phyloP scores from a whole-genome alignment of 2,113 vertebrate genomes.

The Hippoglossus stenolepis region DNA sequence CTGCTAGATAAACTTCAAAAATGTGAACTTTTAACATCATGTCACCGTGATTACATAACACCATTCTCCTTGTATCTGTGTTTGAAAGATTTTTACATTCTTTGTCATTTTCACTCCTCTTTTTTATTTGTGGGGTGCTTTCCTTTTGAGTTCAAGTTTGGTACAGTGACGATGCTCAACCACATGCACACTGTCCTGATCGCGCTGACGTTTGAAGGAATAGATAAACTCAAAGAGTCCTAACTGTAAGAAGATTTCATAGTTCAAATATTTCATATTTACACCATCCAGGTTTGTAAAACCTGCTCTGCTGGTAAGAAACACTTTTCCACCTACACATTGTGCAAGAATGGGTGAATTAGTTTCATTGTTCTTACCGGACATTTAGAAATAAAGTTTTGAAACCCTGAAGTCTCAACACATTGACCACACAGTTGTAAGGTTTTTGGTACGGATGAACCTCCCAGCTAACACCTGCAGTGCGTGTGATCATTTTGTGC shows the following conservation, averaged over 20 bases:
- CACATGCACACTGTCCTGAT: neutral
- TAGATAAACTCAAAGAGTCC: neutral
- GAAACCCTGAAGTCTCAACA: neutral
- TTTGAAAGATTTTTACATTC: no score
- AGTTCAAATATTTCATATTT: no score
- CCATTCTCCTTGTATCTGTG: no score
- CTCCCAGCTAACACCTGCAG: slow-evolving; percentile 18
- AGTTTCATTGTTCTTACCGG: neutral
- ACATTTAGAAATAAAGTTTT: neutral
- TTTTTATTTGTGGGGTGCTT: no score
- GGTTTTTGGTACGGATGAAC: neutral
- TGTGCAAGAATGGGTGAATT: neutral
- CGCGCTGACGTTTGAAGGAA: neutral
- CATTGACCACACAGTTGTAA: neutral
- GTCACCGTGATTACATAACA: no score
- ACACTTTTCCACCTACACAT: neutral
- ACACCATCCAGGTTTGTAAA: neutral
- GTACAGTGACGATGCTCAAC: no score
- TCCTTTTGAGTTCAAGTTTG: no score
- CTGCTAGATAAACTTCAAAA: no score
- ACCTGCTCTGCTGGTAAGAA: neutral
- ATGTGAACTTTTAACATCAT: no score
- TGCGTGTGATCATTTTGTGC: neutral
- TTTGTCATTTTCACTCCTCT: no score
- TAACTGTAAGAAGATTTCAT: neutral